Conservation (phyloP, 2,797 vertebrate species). For the Mareca strepera region DNA sequence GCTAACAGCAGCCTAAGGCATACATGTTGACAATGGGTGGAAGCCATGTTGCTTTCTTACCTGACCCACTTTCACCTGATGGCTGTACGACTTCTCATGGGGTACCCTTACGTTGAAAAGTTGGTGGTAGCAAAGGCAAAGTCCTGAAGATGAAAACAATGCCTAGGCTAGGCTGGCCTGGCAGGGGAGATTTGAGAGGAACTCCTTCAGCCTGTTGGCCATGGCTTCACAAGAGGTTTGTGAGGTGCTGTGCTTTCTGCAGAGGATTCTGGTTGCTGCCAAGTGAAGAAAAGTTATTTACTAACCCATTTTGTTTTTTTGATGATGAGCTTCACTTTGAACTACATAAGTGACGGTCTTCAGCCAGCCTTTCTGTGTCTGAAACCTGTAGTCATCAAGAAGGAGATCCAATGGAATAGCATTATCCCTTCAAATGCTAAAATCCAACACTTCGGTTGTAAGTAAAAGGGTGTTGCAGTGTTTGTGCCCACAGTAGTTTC, state of each 20-base stretch:
- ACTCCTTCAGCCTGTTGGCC: background rate
- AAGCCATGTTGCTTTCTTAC: background rate
- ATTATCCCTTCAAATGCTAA: background rate
- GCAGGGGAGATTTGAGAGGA: background rate
- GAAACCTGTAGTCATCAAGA: background rate
- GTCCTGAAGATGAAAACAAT: background rate
- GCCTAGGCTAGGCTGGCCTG: background rate
- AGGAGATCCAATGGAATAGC: background rate
- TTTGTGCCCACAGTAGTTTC: background rate
- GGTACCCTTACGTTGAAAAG: background rate
- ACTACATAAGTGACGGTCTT: background rate
- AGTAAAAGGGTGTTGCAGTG: background rate
- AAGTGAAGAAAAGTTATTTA: background rate
- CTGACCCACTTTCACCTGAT: background rate
- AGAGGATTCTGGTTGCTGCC: background rate
- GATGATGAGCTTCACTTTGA: background rate
- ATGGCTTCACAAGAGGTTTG: background rate
- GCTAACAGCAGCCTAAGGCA: background rate
- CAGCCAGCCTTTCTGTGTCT: background rate
- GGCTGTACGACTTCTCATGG: no score
- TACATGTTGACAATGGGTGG: rapidly evolving
- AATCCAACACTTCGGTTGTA: background rate
- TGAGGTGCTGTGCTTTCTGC: background rate
- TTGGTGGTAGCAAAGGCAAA: background rate
- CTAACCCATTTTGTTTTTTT: background rate